Base-by-base conservation (phyloP, 1,140 invertebrate species). In the Mesaphorura yosii region DNA sequence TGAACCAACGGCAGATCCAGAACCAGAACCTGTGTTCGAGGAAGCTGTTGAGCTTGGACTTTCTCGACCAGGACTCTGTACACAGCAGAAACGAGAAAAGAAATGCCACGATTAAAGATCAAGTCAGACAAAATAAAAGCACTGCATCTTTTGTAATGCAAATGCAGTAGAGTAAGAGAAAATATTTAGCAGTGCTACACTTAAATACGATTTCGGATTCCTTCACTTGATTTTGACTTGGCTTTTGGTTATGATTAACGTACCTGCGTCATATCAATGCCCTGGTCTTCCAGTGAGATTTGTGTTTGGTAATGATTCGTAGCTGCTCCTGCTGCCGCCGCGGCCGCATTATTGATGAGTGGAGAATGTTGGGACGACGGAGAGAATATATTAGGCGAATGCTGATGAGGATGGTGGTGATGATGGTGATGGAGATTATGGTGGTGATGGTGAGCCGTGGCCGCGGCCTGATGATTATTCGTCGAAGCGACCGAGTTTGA, bases 31-130 rank as follows among this genome's bases (percentile, higher is more conserved):
- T 17, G 67, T 69, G 39, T 64, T 69, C 19, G 66, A 66, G 1
- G 86, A 86, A 47, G 84, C 87, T 7, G 85, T 88, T 0, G 85
- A 88, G 20, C 86, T 86, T 3, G 86, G 87, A 69, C 86, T 89
- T 68, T 89, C 88, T 44, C 87, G 76, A 17, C 87, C 88, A 19
- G 87, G 88, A 64, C 84, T 88, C 78, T 87, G 76, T 38, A 65
- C 58, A 58, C 38, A 28, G n/a, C n/a, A n/a, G n/a, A n/a, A n/a
- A 26, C 37, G 31, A 23, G 7, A 22, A 51, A 41, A 44, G 49
- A 51, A 17, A 17, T 14, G 17, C 23, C 7, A n/a, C 22, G 12
- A 20, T 19, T 37, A 37, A 37, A 12, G 12, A 37, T 12, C 34
- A 12, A 37, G 12, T 37, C 12, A 12, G n/a, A 12, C 12, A n/a